These are phyloP conservation scores for Tenodera sinensis DNA, from an alignment of 2,888 invertebrate genomes.

Conservation along the genomic window DNA sequence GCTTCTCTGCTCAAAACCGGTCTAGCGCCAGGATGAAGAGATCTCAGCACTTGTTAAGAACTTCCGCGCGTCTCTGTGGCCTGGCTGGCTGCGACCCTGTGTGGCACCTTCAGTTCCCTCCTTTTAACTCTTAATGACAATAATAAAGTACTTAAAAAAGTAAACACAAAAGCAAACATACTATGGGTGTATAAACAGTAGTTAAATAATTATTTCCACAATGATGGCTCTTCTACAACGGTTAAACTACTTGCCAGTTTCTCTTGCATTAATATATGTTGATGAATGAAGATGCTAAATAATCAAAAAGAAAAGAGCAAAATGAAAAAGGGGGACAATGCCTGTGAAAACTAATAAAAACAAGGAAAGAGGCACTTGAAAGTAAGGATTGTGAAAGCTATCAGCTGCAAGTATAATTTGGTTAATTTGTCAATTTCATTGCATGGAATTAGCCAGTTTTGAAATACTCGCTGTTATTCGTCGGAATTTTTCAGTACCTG, in stretches of 20 bases:
- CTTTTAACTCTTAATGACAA: background rate
- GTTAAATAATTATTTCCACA: background rate
- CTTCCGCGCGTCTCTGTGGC: too few species aligned
- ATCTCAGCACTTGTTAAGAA: too few species aligned
- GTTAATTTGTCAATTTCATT: too few species aligned
- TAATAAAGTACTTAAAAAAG: background rate
- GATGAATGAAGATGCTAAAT: background rate
- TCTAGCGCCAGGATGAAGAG: too few species aligned
- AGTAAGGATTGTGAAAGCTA: background rate
- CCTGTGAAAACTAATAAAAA: background rate
- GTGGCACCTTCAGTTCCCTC: too few species aligned
- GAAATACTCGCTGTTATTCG: too few species aligned
- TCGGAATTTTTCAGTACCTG: too few species aligned
- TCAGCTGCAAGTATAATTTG: background rate
- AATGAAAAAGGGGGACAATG: background rate
- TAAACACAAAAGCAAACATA: background rate
- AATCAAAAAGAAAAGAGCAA: background rate
- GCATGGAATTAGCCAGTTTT: too few species aligned
- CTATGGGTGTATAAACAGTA: background rate
- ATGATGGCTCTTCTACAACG: background rate
- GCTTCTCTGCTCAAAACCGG: too few species aligned
- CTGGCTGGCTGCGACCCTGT: too few species aligned
- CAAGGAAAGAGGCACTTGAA: background rate
- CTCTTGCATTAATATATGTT: background rate
- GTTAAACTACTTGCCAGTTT: background rate